Evolutionary conservation across 2,113 vertebrate species (phyloP).

Genomic region (Brienomyrus longianalis): DNA sequence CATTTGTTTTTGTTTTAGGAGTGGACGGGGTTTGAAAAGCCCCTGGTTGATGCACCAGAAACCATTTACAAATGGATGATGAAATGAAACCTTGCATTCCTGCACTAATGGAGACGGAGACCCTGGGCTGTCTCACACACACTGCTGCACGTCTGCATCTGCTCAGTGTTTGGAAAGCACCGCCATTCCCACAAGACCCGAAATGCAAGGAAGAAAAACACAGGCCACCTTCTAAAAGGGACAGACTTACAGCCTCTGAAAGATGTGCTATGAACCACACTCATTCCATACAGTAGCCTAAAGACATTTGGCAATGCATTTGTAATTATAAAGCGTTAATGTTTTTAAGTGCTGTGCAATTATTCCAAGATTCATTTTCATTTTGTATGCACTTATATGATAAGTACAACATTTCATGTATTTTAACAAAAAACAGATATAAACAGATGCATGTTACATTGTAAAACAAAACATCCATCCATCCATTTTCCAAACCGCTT

Average conservation of each 20-base stretch:
- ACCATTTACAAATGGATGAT: not conserved
- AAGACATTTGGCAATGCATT: not conserved
- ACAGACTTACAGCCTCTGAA: not conserved
- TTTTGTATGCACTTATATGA: not conserved
- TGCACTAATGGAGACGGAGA: not conserved
- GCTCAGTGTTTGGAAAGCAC: not conserved
- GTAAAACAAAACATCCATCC: not conserved
- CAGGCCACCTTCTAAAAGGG: not conserved
- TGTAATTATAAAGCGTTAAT: not conserved
- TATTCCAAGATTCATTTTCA: not conserved
- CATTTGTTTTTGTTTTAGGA: not conserved
- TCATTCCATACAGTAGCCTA: not conserved
- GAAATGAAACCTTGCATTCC: constrained; percentile 6
- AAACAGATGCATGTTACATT: not conserved
- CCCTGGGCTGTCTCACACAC: constrained; percentile 10
- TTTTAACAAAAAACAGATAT: not conserved
- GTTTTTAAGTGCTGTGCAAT: not conserved
- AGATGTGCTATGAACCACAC: not conserved
- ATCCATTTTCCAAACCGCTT: too few relatives aligned
- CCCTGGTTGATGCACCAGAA: not conserved
- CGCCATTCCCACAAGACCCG: not conserved
- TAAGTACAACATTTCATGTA: not conserved
- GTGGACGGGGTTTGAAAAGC: not conserved
- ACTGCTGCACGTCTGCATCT: not conserved
- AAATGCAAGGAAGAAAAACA: not conserved